Conservation (phyloP, 1,140 invertebrate species). For the Zaprionus capensis region DNA sequence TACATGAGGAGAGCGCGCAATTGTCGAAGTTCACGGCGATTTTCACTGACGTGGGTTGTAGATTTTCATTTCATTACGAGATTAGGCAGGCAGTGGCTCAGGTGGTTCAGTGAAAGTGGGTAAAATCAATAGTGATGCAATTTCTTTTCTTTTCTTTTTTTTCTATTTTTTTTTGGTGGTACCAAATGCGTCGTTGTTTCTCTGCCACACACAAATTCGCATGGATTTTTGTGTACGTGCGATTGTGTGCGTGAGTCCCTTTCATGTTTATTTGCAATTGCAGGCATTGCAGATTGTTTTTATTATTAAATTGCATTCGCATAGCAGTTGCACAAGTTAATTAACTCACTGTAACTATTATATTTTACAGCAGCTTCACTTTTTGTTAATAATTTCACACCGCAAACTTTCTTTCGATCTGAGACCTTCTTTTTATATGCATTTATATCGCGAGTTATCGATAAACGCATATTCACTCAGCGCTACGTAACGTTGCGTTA, state of each 20-base stretch:
- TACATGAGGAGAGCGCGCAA: constrained; percentile 45
- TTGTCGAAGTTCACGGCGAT: constrained; percentile 49
- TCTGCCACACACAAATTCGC: constrained; percentile 30
- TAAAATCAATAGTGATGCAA: constrained; percentile 76
- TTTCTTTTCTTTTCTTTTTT: constrained; percentile 45
- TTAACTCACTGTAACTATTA: constrained; percentile 46
- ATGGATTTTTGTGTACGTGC: constrained; percentile 34
- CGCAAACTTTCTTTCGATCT: constrained; percentile 47
- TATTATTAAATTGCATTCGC: background rate
- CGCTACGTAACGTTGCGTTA: background rate
- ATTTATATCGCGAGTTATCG: constrained; percentile 44
- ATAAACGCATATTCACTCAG: constrained; percentile 21
- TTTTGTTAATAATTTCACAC: constrained; percentile 47
- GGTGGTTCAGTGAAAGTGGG: constrained; percentile 66
- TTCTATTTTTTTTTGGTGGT: constrained; percentile 9
- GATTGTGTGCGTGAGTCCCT: constrained; percentile 18
- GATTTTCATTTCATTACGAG: constrained; percentile 24
- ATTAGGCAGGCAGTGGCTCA: constrained; percentile 23
- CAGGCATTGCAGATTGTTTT: background rate
- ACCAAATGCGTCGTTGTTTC: constrained; percentile 35
- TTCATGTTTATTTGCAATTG: constrained; percentile 42
- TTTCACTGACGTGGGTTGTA: constrained; percentile 50
- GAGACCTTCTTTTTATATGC: constrained; percentile 29
- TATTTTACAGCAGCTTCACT: constrained; percentile 40
- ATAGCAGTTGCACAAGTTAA: background rate